Evolutionary conservation across 2,113 vertebrate genomes (phyloP).

Genomic region (Ciconia boyciana): DNA sequence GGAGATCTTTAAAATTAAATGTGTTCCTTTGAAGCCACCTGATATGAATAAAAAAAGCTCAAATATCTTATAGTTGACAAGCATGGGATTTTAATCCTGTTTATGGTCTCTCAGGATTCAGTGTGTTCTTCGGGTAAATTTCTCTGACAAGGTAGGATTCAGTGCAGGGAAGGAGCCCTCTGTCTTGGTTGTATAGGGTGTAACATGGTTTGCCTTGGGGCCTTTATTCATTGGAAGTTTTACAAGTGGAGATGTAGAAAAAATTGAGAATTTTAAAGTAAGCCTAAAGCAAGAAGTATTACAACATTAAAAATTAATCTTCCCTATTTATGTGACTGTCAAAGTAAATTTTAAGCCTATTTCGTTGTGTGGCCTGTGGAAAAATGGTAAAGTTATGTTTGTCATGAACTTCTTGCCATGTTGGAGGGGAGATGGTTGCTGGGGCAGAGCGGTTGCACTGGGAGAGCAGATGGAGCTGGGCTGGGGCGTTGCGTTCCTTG

Average conservation of each 20-base stretch:
- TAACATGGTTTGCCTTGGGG: not conserved
- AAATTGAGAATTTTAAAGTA: not conserved
- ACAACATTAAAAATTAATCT: not conserved
- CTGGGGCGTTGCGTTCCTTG: not conserved
- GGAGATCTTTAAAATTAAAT: not conserved
- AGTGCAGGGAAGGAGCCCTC: not conserved
- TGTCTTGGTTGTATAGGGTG: not conserved
- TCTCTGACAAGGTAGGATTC: not conserved
- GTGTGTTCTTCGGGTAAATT: not conserved
- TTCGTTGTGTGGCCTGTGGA: not conserved
- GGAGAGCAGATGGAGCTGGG: not conserved
- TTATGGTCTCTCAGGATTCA: not conserved
- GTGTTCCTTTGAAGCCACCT: not conserved
- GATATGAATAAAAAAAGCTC: not conserved
- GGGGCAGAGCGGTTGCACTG: not conserved
- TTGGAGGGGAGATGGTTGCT: not conserved
- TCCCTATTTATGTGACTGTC: not conserved
- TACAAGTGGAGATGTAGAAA: not conserved
- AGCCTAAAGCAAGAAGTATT: not conserved
- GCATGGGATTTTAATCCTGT: not conserved
- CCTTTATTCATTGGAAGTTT: not conserved
- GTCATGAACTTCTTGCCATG: not conserved
- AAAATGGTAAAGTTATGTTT: not conserved
- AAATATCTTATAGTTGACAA: not conserved
- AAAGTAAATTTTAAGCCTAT: not conserved